Evolutionary conservation across 2,113 vertebrate species (phyloP), one percentile per base, ranked within the genome.

Genomic region (Hippocampus comes): DNA sequence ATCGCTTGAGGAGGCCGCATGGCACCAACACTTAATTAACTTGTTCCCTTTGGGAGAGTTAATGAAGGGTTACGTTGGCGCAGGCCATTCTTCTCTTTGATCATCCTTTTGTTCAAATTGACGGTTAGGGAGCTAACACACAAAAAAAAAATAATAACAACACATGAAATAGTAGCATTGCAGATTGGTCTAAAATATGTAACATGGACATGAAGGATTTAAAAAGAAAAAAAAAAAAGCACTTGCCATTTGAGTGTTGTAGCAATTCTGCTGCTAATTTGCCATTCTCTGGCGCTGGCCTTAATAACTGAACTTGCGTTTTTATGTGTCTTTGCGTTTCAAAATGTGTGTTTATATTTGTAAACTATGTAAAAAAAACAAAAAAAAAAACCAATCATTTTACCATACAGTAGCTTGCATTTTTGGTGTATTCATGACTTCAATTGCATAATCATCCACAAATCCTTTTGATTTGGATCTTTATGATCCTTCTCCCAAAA

Each of bases 321-420:
- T 72, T 81, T 67, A 65, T 78, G 72, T 74, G 43, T 81, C 66
- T 77, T 80, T 64, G 55, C 76, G 78, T 77, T 79, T 72, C 63
- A 74, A 12, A 38, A 43, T 17, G 41, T 84, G 79, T 84, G 76
- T 88, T 88, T 82, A 86, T 85, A 81, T 77, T 83, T 87, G 80
- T 86, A 88, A 78, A 86, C 34, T 82, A 80, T 86, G 85, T 84
- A 27, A 27, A 48, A 66, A 64, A 64, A 64, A 82, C n/a, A 70
- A 76, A 70, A 74, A 25, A 25, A 25, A 25, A 25, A 25, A 25
- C 25, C 25, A 25, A 80, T 23, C 27, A 53, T 78, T 75, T 77
- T 72, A 78, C 80, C 41, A 67, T 64, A 76, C 65, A 70, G 63
- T 75, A 49, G 70, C 74, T 81, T 71, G 30, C 72, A 68, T 46